A percentile compares a stretch with the other conserved stretches of the same genome.
Evolutionary conservation across 2,113 vertebrate species (phyloP).

Genomic region (human (Homo sapiens)): DNA sequence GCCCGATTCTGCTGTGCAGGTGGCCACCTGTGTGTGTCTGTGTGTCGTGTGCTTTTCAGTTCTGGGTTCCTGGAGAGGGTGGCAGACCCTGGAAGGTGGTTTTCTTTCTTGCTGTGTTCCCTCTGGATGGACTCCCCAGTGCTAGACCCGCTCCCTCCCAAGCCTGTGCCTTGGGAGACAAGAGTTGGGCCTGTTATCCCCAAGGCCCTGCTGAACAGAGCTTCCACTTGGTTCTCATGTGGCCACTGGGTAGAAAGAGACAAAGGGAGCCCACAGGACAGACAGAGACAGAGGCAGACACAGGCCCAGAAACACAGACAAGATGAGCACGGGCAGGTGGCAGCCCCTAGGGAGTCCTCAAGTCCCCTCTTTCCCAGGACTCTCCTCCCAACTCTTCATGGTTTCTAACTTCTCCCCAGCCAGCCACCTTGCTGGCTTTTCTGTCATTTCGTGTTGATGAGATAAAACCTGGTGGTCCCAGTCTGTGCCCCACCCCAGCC

Average conservation of each 20-base stretch:
- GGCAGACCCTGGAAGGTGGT: neutral
- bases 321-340: neutral
- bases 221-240: neutral
- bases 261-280: neutral
- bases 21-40: neutral
- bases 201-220: neutral
- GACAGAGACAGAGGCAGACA: neutral
- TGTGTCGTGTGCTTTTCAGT: neutral
- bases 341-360: fast-evolving
- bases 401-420: neutral
- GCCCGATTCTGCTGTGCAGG: neutral
- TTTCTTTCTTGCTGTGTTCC: neutral
- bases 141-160: no score
- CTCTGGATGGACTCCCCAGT: neutral
- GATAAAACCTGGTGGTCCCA: neutral
- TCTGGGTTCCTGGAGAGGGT: neutral
- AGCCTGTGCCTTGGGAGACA: no score
- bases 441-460: neutral
- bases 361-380: neutral
- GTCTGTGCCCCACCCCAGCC: neutral
- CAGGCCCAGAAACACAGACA: neutral
- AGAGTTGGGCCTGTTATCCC: neutral
- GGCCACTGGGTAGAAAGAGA: neutral
- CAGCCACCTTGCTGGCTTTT: neutral
- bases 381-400: neutral